Evolutionary conservation across 2,113 vertebrate species (phyloP), one percentile per base, ranked within the genome.

Genomic region (Syngnathus scovelli): DNA sequence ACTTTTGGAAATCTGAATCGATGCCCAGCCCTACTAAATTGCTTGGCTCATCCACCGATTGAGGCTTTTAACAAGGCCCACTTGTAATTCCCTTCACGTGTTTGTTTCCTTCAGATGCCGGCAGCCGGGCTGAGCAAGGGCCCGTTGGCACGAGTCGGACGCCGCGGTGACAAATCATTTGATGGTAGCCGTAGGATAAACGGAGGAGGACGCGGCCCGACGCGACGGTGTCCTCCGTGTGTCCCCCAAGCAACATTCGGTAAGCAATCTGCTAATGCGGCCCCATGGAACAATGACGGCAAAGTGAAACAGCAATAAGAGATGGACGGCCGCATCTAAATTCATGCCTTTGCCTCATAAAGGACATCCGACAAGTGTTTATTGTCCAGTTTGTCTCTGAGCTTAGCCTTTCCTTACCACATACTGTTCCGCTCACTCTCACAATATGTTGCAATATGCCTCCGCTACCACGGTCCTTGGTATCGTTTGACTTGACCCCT

Each of bases 181-280:
- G 51, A 74, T 41, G 41, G 78, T 7, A 58, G 55, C 27, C 8
- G 6, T 10, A 56, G 77, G 64, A 72, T 79, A 78, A 76, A 12
- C 13, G 75, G 64, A 72, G 79, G 78, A 76, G 75, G 82, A 21
- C 55, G 75, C 79, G 70, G 27, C 27, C 55, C 71, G 37, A 79
- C 11, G 66, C 71, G 37, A 79, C 11, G 66, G 66, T 65, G 74
- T 72, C 73, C 69, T 76, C 68, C 18, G 19, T 43, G 60, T 73
- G 27, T 72, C 27, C 69, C 74, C 61, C 69, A 75, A 41, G 60
- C 13, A 38, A 61, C 60, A 58, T 61, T 21, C 38, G 60, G 19
- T 67, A 79, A 76, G 64, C 77, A 85, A 85, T 88, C 85, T 82
- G 74, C 85, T 88, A 83, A 86, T 82, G 85, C 67, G 69, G 68